phyloP scores from a whole-genome alignment of 2,113 vertebrate genomes.

The Poeciliopsis occidentalis region DNA sequence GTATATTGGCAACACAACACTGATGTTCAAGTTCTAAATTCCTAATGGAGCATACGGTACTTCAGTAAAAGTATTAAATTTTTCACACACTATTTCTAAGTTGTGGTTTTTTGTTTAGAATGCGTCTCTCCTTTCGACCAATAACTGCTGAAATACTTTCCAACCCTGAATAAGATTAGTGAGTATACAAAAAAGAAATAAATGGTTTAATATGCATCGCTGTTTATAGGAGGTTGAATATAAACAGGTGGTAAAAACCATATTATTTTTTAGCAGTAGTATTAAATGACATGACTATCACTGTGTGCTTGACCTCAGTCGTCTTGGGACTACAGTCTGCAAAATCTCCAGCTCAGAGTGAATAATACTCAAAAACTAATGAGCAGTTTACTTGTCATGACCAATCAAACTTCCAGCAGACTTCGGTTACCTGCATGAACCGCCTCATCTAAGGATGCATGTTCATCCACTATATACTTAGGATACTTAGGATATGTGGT shows the following conservation, averaged over 20 bases:
- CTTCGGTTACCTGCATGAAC: background rate
- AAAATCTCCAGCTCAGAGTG: background rate
- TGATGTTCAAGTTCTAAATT: too few relatives aligned
- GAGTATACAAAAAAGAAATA: background rate
- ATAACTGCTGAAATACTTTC: too few relatives aligned
- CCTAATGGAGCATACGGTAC: too few relatives aligned
- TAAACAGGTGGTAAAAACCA: background rate
- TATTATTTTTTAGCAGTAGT: background rate
- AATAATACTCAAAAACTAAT: constrained; percentile 4
- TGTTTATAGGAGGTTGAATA: background rate
- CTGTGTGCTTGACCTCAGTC: background rate
- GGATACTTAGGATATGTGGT: background rate
- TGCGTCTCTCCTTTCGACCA: too few relatives aligned
- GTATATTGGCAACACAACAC: too few relatives aligned
- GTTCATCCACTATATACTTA: background rate
- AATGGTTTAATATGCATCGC: background rate
- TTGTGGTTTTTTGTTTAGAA: too few relatives aligned
- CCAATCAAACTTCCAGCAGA: background rate
- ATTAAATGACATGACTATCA: background rate
- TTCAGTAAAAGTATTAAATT: too few relatives aligned
- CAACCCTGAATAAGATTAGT: background rate
- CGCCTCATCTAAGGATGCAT: background rate
- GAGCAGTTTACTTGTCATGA: background rate
- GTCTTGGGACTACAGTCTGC: too few relatives aligned
- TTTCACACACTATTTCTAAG: too few relatives aligned